phyloP scores from a whole-genome alignment of 2,888 invertebrate species.

The Habrosyne pyritoides region DNA sequence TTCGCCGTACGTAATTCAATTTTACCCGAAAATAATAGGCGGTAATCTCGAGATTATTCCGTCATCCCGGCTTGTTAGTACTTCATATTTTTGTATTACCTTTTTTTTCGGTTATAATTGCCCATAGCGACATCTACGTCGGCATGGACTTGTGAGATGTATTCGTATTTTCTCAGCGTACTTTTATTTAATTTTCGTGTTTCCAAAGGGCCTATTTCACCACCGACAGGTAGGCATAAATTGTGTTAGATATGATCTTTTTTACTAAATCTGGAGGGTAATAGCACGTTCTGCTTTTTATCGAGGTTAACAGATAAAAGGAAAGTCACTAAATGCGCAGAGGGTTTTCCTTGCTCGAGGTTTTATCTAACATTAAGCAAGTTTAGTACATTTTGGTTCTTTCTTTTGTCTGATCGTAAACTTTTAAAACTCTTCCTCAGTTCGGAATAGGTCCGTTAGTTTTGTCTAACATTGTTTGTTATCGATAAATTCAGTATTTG shows the following conservation, averaged over 20 bases:
- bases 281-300: constrained; percentile 5
- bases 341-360: neutral
- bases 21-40: constrained; percentile 43
- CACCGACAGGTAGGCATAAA: constrained; percentile 15
- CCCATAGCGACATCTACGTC: constrained; percentile 28
- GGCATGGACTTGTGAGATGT: constrained; percentile 40
- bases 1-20: constrained; percentile 34
- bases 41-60: constrained; percentile 42
- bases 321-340: constrained; percentile 5
- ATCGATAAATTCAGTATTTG: neutral
- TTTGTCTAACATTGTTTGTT: neutral
- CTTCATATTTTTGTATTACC: constrained; percentile 31
- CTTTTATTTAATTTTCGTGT: constrained; percentile 39
- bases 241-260: constrained; percentile 13
- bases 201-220: constrained; percentile 25
- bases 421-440: neutral
- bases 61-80: constrained; percentile 8
- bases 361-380: neutral
- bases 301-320: constrained; percentile 9
- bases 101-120: constrained; percentile 34
- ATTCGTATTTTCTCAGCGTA: constrained; percentile 43
- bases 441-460: neutral
- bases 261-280: constrained; percentile 4
- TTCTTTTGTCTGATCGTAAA: neutral
- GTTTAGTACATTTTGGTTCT: neutral